phyloP scores from a whole-genome alignment of 2,888 invertebrate species.

The Phyllotreta cruciferae region DNA sequence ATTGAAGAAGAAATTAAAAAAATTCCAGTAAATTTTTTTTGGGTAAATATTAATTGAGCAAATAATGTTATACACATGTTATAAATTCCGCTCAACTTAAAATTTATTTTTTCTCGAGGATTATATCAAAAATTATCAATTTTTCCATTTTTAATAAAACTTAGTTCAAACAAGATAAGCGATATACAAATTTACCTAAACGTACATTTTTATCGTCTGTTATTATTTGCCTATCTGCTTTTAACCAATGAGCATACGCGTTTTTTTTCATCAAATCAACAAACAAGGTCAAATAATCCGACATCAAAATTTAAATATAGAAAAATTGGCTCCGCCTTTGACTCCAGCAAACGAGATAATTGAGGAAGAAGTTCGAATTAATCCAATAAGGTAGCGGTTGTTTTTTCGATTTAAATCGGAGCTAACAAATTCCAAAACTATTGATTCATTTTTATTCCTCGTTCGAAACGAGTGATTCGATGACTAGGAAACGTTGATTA shows the following conservation, averaged over 20 bases:
- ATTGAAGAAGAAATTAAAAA: too few relatives aligned
- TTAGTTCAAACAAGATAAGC: conserved; percentile 11
- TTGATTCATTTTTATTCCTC: conserved; percentile 7
- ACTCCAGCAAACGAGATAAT: conserved; percentile 9
- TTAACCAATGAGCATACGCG: conserved; percentile 23
- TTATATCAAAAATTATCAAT: background rate
- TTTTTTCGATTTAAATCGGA: too few relatives aligned
- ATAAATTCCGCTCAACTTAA: too few relatives aligned
- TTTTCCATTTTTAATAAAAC: conserved; percentile 13
- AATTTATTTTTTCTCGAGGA: conserved; percentile 2
- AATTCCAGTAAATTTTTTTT: too few relatives aligned
- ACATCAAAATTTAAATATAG: conserved; percentile 29
- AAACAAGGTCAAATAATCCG: conserved; percentile 28
- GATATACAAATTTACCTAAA: conserved; percentile 20
- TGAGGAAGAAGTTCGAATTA: background rate
- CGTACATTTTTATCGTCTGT: conserved; percentile 19
- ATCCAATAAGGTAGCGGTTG: background rate
- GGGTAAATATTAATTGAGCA: too few relatives aligned
- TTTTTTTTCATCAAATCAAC: conserved; percentile 28
- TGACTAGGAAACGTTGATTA: conserved; percentile 12
- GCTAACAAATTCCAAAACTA: background rate
- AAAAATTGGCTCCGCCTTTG: conserved; percentile 27
- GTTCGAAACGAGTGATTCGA: conserved; percentile 4
- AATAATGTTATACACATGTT: too few relatives aligned
- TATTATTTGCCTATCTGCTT: conserved; percentile 17